These are phyloP conservation scores for Toxotes chatareus DNA, from an alignment of 2,113 vertebrate species.

Conservation along the genomic window DNA sequence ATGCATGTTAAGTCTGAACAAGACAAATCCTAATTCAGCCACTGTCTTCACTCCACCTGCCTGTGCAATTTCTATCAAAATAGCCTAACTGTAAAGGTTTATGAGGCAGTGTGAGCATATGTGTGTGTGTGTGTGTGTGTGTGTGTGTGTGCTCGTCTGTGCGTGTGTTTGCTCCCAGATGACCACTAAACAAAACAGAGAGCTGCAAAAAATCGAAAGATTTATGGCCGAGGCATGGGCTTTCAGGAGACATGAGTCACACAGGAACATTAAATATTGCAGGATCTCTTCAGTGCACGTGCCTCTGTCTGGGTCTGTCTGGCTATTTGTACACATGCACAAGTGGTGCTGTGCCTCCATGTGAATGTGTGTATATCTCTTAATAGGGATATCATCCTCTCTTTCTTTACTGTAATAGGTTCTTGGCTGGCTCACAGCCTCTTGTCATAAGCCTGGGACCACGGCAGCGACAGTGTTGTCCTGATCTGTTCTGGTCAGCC, in stretches of 20 bases:
- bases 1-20: slow-evolving; percentile 29
- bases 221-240: slow-evolving; percentile 47
- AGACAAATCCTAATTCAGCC: slow-evolving; percentile 13
- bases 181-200: slow-evolving; percentile 55
- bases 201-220: slow-evolving; percentile 52
- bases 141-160: slow-evolving; percentile 6
- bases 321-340: slow-evolving; percentile 14
- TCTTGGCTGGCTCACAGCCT: slow-evolving; percentile 36
- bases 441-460: slow-evolving; percentile 44
- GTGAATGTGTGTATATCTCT: slow-evolving; percentile 15
- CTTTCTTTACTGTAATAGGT: slow-evolving; percentile 29
- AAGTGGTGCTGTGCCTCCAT: neutral
- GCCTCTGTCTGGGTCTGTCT: slow-evolving; percentile 39
- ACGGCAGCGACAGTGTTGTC: slow-evolving; percentile 18
- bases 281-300: slow-evolving; percentile 37
- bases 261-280: slow-evolving; percentile 57
- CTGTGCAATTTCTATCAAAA: slow-evolving; percentile 54
- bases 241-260: slow-evolving; percentile 58
- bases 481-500: slow-evolving; percentile 20
- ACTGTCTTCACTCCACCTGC: slow-evolving; percentile 30
- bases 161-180: slow-evolving; percentile 45
- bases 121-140: slow-evolving; percentile 21
- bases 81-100: slow-evolving; percentile 55
- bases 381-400: slow-evolving; percentile 38
- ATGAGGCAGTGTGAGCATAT: slow-evolving; percentile 34